Conservation (phyloP, 2,888 invertebrate species). For the Eupsilia transversa region DNA sequence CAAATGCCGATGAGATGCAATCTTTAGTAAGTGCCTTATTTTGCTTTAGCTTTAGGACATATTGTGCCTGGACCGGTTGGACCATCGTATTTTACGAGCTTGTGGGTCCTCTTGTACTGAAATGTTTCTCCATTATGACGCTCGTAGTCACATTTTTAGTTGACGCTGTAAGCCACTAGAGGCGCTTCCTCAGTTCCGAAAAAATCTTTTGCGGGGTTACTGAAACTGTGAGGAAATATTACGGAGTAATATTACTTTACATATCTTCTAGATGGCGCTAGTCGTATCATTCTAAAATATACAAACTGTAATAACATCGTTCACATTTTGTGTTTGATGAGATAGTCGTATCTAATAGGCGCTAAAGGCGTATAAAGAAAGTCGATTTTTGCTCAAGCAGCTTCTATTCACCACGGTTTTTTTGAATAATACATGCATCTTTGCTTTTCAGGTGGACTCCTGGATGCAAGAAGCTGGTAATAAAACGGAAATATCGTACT, state of each 20-base stretch:
- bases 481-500: conserved; percentile 73
- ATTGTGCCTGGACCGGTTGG: neutral
- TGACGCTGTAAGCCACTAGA: neutral
- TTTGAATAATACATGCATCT: neutral
- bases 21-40: conserved; percentile 71
- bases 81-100: neutral
- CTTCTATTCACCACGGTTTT: neutral
- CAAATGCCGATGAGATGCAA: conserved; percentile 71
- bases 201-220: neutral
- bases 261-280: conserved; percentile 41
- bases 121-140: neutral
- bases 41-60: neutral
- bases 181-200: neutral
- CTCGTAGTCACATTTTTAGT: neutral
- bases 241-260: neutral
- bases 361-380: neutral
- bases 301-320: too few relatives aligned
- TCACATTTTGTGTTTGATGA: neutral
- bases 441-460: conserved; percentile 73
- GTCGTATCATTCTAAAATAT: neutral
- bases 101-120: neutral
- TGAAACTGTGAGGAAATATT: neutral
- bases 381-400: neutral
- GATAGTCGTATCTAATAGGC: neutral
- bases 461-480: conserved; percentile 77